Conservation (phyloP, 2,888 invertebrate genomes). For the Eristalis pertinax region DNA sequence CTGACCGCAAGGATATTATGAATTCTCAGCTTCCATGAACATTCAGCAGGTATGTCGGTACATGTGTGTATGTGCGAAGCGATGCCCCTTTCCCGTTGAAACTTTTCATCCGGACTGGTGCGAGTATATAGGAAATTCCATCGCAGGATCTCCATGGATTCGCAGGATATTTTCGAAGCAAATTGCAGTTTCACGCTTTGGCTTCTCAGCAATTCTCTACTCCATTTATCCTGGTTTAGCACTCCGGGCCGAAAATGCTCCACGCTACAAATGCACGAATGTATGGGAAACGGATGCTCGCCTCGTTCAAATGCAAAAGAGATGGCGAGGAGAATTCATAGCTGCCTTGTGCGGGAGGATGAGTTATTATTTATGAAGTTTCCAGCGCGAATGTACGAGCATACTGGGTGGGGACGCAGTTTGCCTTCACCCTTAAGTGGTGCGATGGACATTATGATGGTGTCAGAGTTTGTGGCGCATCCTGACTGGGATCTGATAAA, state of each 20-base stretch:
- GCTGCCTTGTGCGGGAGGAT: conserved; percentile 37
- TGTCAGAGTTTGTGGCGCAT: conserved; percentile 35
- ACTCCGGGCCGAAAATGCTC: background rate
- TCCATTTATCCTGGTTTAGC: conserved; percentile 50
- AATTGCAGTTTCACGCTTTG: conserved; percentile 61
- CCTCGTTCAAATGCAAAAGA: conserved; percentile 40
- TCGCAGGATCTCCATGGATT: conserved; percentile 26
- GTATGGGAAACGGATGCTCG: conserved; percentile 24
- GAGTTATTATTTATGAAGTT: conserved; percentile 64
- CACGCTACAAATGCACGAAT: background rate
- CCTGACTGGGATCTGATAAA: conserved; percentile 44
- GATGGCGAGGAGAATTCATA: conserved; percentile 26
- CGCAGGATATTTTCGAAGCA: conserved; percentile 41
- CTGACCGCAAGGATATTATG: conserved; percentile 50
- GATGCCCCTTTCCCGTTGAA: background rate
- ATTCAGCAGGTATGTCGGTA: conserved; percentile 25
- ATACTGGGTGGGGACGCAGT: background rate
- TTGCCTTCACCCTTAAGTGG: conserved; percentile 4
- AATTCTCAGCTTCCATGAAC: conserved; percentile 27
- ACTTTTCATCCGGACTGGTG: background rate
- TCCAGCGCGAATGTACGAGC: conserved; percentile 13
- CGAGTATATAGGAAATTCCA: conserved; percentile 8
- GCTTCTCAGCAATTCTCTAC: conserved; percentile 35
- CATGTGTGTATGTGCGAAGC: background rate
- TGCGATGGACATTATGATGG: conserved; percentile 50